Percentiles rank a stretch among this genome's conserved stretches.
phyloP scores from a whole-genome alignment of 2,888 invertebrate genomes.

The Malthinus seriepunctatus region DNA sequence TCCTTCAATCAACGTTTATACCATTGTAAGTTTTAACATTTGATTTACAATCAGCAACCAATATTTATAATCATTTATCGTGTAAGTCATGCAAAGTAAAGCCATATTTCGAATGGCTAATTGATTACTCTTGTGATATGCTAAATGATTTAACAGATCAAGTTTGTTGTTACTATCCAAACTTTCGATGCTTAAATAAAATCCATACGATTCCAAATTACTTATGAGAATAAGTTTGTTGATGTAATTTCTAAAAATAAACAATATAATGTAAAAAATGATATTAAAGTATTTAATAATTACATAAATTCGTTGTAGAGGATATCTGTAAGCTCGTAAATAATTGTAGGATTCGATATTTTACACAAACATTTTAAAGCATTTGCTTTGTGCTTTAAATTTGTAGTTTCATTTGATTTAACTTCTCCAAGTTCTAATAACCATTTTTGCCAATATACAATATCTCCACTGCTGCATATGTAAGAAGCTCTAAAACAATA shows the following conservation, averaged over 20 bases:
- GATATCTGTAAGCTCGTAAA: conserved; percentile 35
- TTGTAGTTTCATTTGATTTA: conserved; percentile 23
- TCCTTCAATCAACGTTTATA: too few species aligned
- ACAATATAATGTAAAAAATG: not conserved
- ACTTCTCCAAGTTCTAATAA: conserved; percentile 24
- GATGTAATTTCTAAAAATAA: conserved; percentile 41
- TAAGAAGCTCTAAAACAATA: conserved; percentile 34
- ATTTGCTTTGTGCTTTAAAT: conserved; percentile 37
- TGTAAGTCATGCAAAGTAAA: conserved; percentile 42
- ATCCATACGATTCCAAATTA: conserved; percentile 43
- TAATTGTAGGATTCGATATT: conserved; percentile 39
- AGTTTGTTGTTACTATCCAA: conserved; percentile 40
- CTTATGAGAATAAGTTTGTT: conserved; percentile 43
- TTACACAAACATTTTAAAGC: conserved; percentile 45
- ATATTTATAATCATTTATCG: conserved; percentile 37
- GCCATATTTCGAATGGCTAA: conserved; percentile 43
- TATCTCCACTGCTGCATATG: conserved; percentile 34
- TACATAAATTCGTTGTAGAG: conserved; percentile 41
- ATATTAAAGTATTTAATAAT: conserved; percentile 6
- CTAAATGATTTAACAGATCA: conserved; percentile 41
- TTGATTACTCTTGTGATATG: conserved; percentile 34
- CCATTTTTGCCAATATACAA: conserved; percentile 31
- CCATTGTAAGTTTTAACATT: conserved; percentile 40
- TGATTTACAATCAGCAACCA: conserved; percentile 34
- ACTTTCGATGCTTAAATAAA: conserved; percentile 37